Evolutionary conservation across 2,888 invertebrate genomes (phyloP), one percentile per base, ranked within the genome.

Genomic region (Chaetoderma sp.): DNA sequence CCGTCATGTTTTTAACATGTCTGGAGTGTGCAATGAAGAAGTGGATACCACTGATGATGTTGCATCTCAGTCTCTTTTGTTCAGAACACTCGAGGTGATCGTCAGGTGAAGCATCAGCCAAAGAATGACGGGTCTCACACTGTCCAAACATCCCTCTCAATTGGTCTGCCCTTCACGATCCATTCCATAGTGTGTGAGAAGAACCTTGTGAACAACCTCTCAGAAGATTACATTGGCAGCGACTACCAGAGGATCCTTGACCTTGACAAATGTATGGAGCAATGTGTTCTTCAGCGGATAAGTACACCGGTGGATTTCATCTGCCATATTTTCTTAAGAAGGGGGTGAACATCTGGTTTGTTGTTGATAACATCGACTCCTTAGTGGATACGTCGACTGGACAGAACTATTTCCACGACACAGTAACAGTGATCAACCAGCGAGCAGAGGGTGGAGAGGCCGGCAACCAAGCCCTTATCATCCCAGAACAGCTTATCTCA

Each of bases 361-460:
- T n/a, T n/a, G n/a, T n/a, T n/a, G 68, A 65, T 27, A 68, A 65
- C 45, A 66, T 66, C 36, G 66, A 66, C n/a, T 58, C 63, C 27
- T 49, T 66, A 8, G 66, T 57, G 57, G 66, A 66, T 18, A 66
- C 66, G 2, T n/a, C n/a, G n/a, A n/a, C n/a, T n/a, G n/a, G n/a
- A n/a, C n/a, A n/a, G n/a, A n/a, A n/a, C n/a, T n/a, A n/a, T 63
- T 57, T 63, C 45, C 56, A 44, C 42, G 49, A 45, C 42, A 66
- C 57, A 28, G 49, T 66, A 27, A 63, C 58, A 33, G 57, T 63
- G 4, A 63, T 66, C 28, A 63, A 57, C 52, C 66, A 66, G 45
- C 8, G 49, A 23, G 36, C 1, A 50, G 64, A 42, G 45, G 60
- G 60, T 52, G 67, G 63, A 42, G 63, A 67, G 55, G 55, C 54